phyloP scores from a whole-genome alignment of 2,113 vertebrate genomes.

The Brachirus orientalis region DNA sequence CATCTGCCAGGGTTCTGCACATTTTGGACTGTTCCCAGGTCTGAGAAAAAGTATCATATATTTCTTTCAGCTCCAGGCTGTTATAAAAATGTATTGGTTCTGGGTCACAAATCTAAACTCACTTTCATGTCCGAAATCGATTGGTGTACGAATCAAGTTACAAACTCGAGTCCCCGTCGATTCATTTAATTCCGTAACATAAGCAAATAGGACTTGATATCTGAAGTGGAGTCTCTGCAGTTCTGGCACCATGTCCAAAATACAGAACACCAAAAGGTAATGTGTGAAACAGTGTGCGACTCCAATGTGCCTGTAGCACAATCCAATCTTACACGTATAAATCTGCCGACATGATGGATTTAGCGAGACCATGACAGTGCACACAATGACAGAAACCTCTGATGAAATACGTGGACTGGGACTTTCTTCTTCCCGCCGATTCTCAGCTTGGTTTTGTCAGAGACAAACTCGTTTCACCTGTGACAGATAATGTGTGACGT shows the following conservation, averaged over 20 bases:
- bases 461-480: too few relatives aligned
- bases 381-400: neutral
- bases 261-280: neutral
- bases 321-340: neutral
- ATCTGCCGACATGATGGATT: neutral
- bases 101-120: neutral
- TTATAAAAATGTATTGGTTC: neutral
- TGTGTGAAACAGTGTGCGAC: neutral
- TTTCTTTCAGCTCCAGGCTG: neutral
- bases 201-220: neutral
- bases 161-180: neutral
- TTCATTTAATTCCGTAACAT: neutral
- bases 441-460: too few relatives aligned
- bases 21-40: neutral
- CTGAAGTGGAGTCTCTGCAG: neutral
- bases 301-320: neutral
- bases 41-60: neutral
- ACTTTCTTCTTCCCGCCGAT: neutral
- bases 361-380: neutral
- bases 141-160: neutral
- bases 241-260: neutral
- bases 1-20: neutral
- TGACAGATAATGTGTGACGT: too few relatives aligned
- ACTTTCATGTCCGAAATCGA: neutral
- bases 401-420: neutral